Evolutionary conservation across 1,140 invertebrate species (phyloP).

Genomic region (Drosophila sulfurigaster): DNA sequence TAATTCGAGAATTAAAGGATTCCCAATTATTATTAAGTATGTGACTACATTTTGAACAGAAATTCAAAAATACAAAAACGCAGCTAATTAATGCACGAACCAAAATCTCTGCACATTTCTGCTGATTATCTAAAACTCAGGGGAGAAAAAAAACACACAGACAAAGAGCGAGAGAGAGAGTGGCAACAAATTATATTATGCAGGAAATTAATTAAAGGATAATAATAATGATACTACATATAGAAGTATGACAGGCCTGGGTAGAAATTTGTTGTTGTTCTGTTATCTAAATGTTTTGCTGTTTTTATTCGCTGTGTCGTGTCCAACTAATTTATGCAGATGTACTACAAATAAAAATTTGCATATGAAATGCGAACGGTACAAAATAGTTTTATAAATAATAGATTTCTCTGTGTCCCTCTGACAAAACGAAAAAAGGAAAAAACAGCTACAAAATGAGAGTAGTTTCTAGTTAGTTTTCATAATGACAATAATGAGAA

Average conservation of each 20-base stretch:
- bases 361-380: conserved; percentile 73
- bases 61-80: conserved; percentile 52
- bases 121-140: conserved; percentile 47
- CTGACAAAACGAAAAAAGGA: too few relatives aligned
- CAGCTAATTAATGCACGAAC: conserved; percentile 68
- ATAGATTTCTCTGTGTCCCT: conserved; percentile 50
- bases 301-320: conserved; percentile 32
- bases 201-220: conserved; percentile 79
- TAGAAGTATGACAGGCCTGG: conserved; percentile 55
- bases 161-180: conserved; percentile 11
- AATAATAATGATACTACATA: conserved; percentile 67
- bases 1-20: conserved; percentile 29
- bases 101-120: conserved; percentile 19
- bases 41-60: conserved; percentile 24
- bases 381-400: conserved; percentile 77
- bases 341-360: conserved; percentile 75
- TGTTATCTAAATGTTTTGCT: conserved; percentile 76
- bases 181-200: conserved; percentile 60
- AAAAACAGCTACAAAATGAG: conserved; percentile 33
- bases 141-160: conserved; percentile 27
- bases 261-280: conserved; percentile 56
- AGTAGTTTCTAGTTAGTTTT: conserved; percentile 24
- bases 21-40: conserved; percentile 22
- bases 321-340: conserved; percentile 72
- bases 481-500: conserved; percentile 39